Evolutionary conservation across 2,113 vertebrate species (phyloP).

Genomic region (Caranx melampygus): DNA sequence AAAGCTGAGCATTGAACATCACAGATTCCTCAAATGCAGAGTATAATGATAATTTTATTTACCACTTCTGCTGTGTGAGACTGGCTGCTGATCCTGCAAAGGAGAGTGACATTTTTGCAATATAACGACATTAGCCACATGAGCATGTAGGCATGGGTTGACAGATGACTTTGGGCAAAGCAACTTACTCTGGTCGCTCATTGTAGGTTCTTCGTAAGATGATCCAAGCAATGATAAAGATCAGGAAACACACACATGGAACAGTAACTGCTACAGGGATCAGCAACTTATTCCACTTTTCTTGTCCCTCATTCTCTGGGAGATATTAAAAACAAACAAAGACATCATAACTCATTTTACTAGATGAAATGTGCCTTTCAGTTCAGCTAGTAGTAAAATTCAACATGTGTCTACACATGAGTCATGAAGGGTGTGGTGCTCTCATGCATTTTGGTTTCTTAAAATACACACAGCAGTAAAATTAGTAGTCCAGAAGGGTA

Average conservation of each 20-base stretch:
- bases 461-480: accelerated
- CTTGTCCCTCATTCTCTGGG: background rate
- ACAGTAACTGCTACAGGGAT: background rate
- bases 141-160: background rate
- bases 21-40: background rate
- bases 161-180: background rate
- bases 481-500: too few species aligned
- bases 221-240: slow-evolving; percentile 10
- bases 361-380: background rate
- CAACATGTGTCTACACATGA: background rate
- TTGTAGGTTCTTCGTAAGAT: background rate
- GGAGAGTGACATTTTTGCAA: background rate
- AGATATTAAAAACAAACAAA: background rate
- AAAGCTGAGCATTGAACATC: background rate
- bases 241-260: slow-evolving; percentile 24
- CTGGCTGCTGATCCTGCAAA: background rate
- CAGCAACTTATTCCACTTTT: accelerated
- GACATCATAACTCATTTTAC: background rate
- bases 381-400: too few species aligned
- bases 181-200: slow-evolving; percentile 15
- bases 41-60: slow-evolving; percentile 17
- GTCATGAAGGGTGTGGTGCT: background rate
- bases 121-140: background rate
- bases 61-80: slow-evolving; percentile 22
- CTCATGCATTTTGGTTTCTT: background rate